Evolutionary conservation across 1,140 invertebrate genomes (phyloP), one percentile per base, ranked within the genome.

Genomic region (Ylistrum balloti): DNA sequence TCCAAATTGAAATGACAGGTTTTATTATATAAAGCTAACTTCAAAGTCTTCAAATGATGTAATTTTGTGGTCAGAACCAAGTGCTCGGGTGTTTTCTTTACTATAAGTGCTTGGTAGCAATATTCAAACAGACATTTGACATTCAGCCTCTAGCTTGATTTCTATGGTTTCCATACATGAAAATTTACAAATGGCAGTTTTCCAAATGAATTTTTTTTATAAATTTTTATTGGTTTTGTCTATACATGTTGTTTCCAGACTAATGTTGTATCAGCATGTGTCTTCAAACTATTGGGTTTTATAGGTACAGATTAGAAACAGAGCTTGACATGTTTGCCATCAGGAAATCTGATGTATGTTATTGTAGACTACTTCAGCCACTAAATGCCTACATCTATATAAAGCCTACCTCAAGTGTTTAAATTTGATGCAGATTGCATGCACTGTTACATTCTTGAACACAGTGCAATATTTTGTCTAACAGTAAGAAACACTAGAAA

Each of bases 1-100:
- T 74, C 56, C n/a, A 17, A 74, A 74, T 28, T 74, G 56, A 74
- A 74, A 74, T 74, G 56, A n/a, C 56, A 74, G 22, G 56, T 74
- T 74, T 74, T n/a, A 74, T 74, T 74, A 74, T 74, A 74, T 17
- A 17, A 28, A 74, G 15, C n/a, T 11, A n/a, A 28, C 56, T 74
- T 74, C 56, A 74, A 74, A 74, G 56, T 9, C 2, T 74, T 74
- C 22, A 28, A 74, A 74, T 1, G 11, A 28, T 74, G 56, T 5
- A 74, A 5, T 74, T 74, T 2, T 22, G 9, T 11, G n/a, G n/a
- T 74, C 3, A 74, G 22, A 74, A 74, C 5, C 28, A 74, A 28
- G 56, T 74, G 56, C 22, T 1, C 22, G 5, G 28, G 35, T 38
- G 35, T 38, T 38, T 38, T 7, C 5, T 38, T 38, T n/a, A 41